Conservation (phyloP, 2,797 vertebrate species). For the Chiroxiphia lanceolata region DNA sequence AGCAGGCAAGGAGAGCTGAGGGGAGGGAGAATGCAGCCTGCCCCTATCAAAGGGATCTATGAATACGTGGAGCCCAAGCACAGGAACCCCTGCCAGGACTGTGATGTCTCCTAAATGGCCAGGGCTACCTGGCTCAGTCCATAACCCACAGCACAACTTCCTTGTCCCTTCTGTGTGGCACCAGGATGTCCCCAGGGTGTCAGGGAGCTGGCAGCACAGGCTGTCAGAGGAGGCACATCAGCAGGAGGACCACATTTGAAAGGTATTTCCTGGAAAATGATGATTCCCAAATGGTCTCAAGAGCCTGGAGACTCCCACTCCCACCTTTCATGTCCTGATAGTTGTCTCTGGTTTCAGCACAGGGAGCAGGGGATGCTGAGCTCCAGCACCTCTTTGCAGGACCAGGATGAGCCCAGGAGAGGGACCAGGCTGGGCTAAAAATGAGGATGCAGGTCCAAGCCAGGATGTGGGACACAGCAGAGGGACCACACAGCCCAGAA, state of each 20-base stretch:
- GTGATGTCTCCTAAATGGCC: neutral
- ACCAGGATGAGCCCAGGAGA: neutral
- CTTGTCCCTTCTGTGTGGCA: accelerated
- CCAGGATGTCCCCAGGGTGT: neutral
- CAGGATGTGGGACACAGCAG: neutral
- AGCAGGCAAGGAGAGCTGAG: neutral
- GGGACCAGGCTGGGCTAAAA: neutral
- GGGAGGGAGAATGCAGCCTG: neutral
- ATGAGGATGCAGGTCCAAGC: neutral
- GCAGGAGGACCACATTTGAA: neutral
- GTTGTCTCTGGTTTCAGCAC: neutral
- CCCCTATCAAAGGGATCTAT: neutral
- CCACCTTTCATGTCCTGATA: accelerated
- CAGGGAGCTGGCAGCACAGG: neutral
- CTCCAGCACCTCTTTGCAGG: neutral
- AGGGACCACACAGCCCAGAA: neutral
- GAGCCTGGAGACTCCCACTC: neutral
- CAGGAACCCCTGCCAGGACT: neutral
- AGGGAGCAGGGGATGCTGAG: neutral
- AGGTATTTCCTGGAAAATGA: neutral
- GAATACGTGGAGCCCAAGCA: neutral
- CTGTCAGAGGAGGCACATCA: accelerated
- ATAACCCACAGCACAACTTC: neutral
- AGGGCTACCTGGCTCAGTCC: neutral
- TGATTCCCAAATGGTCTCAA: neutral